These are phyloP conservation scores for Tachuris rubrigastra DNA, from an alignment of 2,113 vertebrate genomes.

Conservation along the genomic window DNA sequence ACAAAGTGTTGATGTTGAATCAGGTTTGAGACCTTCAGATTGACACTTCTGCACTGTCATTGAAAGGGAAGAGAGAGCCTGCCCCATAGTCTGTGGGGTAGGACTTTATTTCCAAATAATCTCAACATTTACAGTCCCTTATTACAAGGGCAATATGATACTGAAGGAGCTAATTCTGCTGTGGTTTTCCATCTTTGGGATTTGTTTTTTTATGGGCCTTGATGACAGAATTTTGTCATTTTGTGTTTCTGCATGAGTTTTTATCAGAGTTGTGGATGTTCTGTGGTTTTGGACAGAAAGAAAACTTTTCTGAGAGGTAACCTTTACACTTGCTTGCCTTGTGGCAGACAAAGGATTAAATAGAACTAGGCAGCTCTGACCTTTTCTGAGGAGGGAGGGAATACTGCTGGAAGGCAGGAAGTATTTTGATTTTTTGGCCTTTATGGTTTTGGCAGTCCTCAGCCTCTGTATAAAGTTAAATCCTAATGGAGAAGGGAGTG, in stretches of 20 bases:
- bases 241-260: not conserved
- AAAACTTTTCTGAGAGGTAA: not conserved
- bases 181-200: not conserved
- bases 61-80: not conserved
- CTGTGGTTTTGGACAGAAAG: not conserved
- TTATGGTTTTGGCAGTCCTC: not conserved
- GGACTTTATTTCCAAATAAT: not conserved
- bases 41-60: not conserved
- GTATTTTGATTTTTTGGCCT: not conserved
- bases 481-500: not conserved
- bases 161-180: not conserved
- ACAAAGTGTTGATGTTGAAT: not conserved
- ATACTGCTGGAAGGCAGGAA: not conserved
- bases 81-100: not conserved
- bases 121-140: not conserved
- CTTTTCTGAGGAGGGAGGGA: not conserved
- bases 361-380: not conserved
- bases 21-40: not conserved
- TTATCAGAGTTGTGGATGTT: not conserved
- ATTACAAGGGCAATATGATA: not conserved
- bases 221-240: not conserved
- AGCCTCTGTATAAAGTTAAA: not conserved
- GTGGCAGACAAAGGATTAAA: not conserved
- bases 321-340: not conserved
- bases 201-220: not conserved